Evolutionary conservation across 2,113 vertebrate species (phyloP), one percentile per base, ranked within the genome.

Genomic region (Antennarius striatus): DNA sequence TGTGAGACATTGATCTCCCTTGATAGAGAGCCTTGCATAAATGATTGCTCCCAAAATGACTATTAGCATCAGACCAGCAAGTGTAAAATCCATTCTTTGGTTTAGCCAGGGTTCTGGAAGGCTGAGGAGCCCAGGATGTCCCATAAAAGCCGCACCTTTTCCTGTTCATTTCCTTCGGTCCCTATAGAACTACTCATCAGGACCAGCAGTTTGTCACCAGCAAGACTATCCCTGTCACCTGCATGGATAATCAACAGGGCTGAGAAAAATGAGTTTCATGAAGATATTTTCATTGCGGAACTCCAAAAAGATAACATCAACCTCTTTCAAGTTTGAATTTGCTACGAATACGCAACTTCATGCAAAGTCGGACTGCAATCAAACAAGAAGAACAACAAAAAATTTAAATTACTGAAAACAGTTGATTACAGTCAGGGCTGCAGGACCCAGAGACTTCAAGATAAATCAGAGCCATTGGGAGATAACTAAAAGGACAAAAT

Each of bases 1-100:
- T 46, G 55, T 71, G 79, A 75, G 76, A 68, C 50, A 68, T 56
- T 69, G 66, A 83, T 82, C 81, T 87, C 84, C 73, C 52, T 11
- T 62, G 78, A 89, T 77, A 70, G 69, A 80, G 56, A 69, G 63
- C 32, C 39, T 45, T 10, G 72, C 63, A 69, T 49, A 79, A 77
- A 86, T 67, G 63, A 80, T 47, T 55, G 63, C 69, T 83, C 79
- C 56, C 66, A 45, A 39, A 79, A 70, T 28, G 67, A 76, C 64
- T 48, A 30, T 57, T 22, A 50, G 22, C 75, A 61, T 61, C 64
- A 73, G 77, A 70, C 36, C 14, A 13, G 63, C 22, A 6, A 56
- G 76, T 10, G 1, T 63, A 4, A 58, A 81, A 68, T 61, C 0
- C 22, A 4, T 13, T 68, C 58, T 63, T 49, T 60, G 56, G 54